Base-by-base conservation (phyloP, 2,888 invertebrate species). In the Limnephilus marmoratus region DNA sequence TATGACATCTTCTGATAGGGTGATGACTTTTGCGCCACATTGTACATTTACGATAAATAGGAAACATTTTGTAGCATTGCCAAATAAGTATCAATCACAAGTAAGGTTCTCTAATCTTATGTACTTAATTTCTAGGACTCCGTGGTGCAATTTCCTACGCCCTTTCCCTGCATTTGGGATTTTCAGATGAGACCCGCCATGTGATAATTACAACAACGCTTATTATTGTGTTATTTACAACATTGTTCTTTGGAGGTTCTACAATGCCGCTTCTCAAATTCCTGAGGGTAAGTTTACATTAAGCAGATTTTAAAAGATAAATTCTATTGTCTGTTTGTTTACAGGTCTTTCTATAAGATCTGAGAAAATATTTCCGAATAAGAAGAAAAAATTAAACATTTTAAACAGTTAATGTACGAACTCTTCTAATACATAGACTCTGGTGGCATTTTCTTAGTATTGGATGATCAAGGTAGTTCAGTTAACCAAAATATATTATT, bases 81-180 rank as follows among this genome's bases (percentile, higher is more conserved):
- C n/a, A n/a, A n/a, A n/a, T n/a, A n/a, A n/a, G n/a, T 49, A 15
- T 1, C 15, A 11, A 24, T 68, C 4, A 18, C 9, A 68, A 68
- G 7, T 68, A 18, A 68, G 11, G n/a, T 18, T 68, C 68, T 68
- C 68, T n/a, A 68, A 68, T 68, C 24, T 68, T 68, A 68, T n/a
- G 7, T 68, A 13, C 34, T 68, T 86, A 90, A 29, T 91, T 94
- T 94, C 45, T 93, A 97, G 99, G 99, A 86, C 96, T 99, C 93
- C 97, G 99, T 92, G 99, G 99, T 81, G 99, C 99, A 13, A 99
- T 99, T 95, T 99, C 99, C 0, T 99, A 99, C 95, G 99, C 99
- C 1, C 96, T 99, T 34, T 99, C 99, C 0, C 97, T 99, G 91
- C 99, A 99, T 96, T 97, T 99, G 94, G 98, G 99, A 94, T 98